Conservation (phyloP, 2,797 vertebrate genomes). For the Eulemur albifrons region DNA sequence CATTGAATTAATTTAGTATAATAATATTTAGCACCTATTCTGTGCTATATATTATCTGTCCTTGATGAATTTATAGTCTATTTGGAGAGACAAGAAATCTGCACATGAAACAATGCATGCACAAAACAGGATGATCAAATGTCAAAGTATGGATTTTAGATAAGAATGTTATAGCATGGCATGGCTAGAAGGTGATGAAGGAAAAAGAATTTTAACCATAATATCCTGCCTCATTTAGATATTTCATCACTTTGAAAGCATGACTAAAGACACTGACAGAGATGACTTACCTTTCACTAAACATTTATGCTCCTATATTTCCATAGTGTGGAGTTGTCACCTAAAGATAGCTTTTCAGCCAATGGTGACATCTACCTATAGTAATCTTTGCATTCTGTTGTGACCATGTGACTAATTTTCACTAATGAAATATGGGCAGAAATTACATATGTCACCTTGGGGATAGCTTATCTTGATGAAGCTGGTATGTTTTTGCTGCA, state of each 20-base stretch:
- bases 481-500: neutral
- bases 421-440: neutral
- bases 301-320: neutral
- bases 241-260: slow-evolving; percentile 15
- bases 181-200: neutral
- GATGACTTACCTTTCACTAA: neutral
- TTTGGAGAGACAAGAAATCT: slow-evolving; percentile 11
- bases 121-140: neutral
- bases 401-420: neutral
- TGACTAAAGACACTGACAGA: neutral
- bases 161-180: neutral
- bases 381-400: neutral
- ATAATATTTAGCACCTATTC: neutral
- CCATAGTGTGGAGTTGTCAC: neutral
- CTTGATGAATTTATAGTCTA: slow-evolving; percentile 44
- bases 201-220: neutral
- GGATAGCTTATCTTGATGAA: neutral
- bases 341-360: neutral
- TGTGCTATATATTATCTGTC: neutral
- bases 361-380: neutral
- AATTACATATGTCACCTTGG: neutral
- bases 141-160: slow-evolving; percentile 4
- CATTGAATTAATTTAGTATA: slow-evolving; percentile 14
- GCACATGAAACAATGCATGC: slow-evolving; percentile 24
- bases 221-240: neutral